These are phyloP conservation scores for Phocides pigmalion DNA, from an alignment of 1,140 invertebrate genomes.

Conservation along the genomic window DNA sequence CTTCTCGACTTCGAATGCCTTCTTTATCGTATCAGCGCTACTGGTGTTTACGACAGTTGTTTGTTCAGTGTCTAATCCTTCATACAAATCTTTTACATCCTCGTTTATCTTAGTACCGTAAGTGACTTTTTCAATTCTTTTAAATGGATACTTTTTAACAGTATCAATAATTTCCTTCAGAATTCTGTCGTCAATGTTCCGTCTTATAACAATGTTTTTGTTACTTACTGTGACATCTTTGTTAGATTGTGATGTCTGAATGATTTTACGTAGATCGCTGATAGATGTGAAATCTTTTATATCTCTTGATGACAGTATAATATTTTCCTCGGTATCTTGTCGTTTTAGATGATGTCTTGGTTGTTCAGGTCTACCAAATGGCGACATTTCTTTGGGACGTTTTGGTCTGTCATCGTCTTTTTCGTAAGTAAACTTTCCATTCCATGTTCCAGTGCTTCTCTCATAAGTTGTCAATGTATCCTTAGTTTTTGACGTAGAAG, in stretches of 20 bases:
- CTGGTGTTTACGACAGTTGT: constrained; percentile 65
- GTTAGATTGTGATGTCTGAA: constrained; percentile 66
- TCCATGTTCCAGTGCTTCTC: constrained; percentile 77
- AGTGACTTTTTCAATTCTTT: constrained; percentile 75
- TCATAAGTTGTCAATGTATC: constrained; percentile 75
- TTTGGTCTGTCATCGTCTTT: constrained; percentile 73
- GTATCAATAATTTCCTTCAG: constrained; percentile 79
- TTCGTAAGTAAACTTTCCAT: constrained; percentile 76
- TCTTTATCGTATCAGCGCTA: constrained; percentile 73
- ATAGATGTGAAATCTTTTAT: constrained; percentile 81
- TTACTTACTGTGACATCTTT: constrained; percentile 77
- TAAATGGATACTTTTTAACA: constrained; percentile 78
- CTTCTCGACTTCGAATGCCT: constrained; percentile 79
- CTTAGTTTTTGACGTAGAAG: constrained; percentile 59
- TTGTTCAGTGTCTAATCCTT: constrained; percentile 74
- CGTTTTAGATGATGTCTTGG: constrained; percentile 75
- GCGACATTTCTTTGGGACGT: constrained; percentile 71
- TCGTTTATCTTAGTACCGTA: constrained; percentile 79
- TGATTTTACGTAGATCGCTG: constrained; percentile 74
- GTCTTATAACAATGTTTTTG: constrained; percentile 76
- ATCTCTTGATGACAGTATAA: constrained; percentile 75
- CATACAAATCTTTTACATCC: constrained; percentile 78
- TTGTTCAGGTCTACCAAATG: constrained; percentile 70
- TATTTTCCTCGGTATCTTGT: constrained; percentile 78
- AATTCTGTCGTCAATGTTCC: constrained; percentile 74